Evolutionary conservation across 2,113 vertebrate species (phyloP).

Genomic region (Pholis gunnellus): DNA sequence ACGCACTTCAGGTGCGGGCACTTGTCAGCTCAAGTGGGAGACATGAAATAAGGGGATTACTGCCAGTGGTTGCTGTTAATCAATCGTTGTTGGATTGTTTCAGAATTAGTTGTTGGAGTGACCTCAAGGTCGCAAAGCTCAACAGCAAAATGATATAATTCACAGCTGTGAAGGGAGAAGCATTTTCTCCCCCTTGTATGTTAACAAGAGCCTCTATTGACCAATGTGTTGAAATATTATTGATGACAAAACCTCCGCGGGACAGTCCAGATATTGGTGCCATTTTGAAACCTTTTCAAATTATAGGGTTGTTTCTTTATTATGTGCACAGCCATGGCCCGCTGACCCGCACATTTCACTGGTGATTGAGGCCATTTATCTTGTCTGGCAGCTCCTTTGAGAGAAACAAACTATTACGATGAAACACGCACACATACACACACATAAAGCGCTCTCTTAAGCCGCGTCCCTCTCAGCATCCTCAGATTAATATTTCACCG

Average conservation of each 20-base stretch:
- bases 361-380: constrained; percentile 66
- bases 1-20: constrained; percentile 36
- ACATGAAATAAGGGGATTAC: constrained; percentile 74
- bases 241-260: constrained; percentile 14
- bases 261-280: neutral
- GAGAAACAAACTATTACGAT: constrained; percentile 61
- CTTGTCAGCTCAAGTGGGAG: constrained; percentile 55
- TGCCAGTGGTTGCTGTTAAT: constrained; percentile 62
- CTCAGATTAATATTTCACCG: constrained; percentile 83
- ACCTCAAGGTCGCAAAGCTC: constrained; percentile 63
- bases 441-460: constrained; percentile 63
- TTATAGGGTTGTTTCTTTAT: constrained; percentile 28
- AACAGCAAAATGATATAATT: constrained; percentile 29
- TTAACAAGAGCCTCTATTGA: constrained; percentile 16
- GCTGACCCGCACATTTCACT: constrained; percentile 45
- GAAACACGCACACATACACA: constrained; percentile 28
- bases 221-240: constrained; percentile 23
- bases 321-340: constrained; percentile 11
- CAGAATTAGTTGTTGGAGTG: constrained; percentile 50
- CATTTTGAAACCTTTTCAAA: constrained; percentile 19
- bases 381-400: constrained; percentile 50
- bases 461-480: constrained; percentile 76
- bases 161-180: neutral
- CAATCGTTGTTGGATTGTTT: constrained; percentile 48
- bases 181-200: neutral